Evolutionary conservation across 2,797 vertebrate genomes (phyloP).

Genomic region (Mustela erminea): DNA sequence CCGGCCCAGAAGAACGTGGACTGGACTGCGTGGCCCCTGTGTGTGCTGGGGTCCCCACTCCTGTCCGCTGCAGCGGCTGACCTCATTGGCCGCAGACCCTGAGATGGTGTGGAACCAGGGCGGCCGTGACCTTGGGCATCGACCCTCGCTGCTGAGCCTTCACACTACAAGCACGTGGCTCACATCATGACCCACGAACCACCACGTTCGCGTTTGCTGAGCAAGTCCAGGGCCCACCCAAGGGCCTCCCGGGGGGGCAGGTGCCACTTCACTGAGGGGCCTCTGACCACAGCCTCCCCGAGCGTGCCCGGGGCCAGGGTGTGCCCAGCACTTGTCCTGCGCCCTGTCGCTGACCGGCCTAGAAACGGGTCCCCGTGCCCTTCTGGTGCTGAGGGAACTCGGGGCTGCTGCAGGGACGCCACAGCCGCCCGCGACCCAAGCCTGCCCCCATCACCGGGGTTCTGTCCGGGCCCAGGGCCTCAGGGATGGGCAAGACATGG

Average conservation of each 20-base stretch:
- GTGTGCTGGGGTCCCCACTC: background rate
- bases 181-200: background rate
- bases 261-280: background rate
- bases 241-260: background rate
- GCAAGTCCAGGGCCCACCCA: background rate
- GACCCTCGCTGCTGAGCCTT: fast-evolving
- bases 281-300: background rate
- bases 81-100: background rate
- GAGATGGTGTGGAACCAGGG: background rate
- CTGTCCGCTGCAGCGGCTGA: background rate
- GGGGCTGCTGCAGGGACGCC: fast-evolving
- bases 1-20: background rate
- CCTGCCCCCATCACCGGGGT: background rate
- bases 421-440: background rate
- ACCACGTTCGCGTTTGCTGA: too few species aligned
- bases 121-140: background rate
- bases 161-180: too few species aligned
- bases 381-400: too few species aligned
- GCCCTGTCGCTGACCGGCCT: background rate
- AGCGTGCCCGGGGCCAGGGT: background rate
- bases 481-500: background rate
- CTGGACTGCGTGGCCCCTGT: background rate
- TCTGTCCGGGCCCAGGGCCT: background rate
- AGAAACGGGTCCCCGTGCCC: background rate
- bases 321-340: background rate